phyloP scores from a whole-genome alignment of 2,113 vertebrate genomes.

The Athene cunicularia region DNA sequence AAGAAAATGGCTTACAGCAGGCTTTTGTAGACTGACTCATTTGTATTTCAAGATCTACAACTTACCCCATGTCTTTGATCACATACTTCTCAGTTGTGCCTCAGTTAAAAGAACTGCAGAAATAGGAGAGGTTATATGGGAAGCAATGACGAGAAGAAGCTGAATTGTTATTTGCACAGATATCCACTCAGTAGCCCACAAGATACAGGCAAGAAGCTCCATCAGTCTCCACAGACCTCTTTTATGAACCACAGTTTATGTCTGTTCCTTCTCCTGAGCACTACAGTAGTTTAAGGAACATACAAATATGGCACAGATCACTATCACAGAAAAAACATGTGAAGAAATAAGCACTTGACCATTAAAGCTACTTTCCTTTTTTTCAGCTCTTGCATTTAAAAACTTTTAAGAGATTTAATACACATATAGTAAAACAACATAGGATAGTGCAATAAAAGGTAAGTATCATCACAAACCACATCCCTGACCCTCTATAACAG shows the following conservation, averaged over 20 bases:
- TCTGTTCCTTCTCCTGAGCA: not conserved
- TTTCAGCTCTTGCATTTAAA: not conserved
- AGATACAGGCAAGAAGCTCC: not conserved
- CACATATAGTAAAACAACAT: not conserved
- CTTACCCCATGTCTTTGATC: not conserved
- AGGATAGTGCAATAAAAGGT: not conserved
- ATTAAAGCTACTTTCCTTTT: not conserved
- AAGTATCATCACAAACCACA: not conserved
- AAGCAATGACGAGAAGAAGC: not conserved
- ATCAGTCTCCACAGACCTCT: not conserved
- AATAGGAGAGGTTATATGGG: not conserved
- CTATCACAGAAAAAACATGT: not conserved
- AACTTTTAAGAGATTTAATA: not conserved
- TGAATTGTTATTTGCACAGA: not conserved
- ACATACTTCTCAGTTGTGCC: not conserved
- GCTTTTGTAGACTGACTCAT: not conserved
- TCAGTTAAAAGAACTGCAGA: not conserved
- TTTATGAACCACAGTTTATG: not conserved
- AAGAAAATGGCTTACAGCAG: not conserved
- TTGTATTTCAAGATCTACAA: not conserved
- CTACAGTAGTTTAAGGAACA: not conserved
- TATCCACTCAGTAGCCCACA: not conserved
- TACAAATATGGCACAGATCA: not conserved
- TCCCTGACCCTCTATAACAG: not conserved
- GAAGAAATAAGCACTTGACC: not conserved